Conservation (phyloP, 2,888 invertebrate species). For the Piscicola geometra region DNA sequence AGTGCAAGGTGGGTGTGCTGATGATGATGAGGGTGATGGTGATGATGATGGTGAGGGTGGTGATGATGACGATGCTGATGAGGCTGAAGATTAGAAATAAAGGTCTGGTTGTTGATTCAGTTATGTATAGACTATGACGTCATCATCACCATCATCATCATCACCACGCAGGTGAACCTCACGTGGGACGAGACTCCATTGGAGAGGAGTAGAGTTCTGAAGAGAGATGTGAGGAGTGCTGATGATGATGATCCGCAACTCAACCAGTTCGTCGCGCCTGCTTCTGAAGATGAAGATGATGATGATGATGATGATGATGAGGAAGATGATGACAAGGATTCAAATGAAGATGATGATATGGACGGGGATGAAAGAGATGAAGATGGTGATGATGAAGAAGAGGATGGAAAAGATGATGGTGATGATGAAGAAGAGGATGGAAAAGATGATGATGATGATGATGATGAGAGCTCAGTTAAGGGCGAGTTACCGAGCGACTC, state of each 20-base stretch:
- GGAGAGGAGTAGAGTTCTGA: background rate
- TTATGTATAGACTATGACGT: too few species aligned
- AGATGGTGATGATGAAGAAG: slow-evolving; percentile 25
- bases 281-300: slow-evolving; percentile 26
- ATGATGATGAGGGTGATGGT: too few species aligned
- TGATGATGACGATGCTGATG: too few species aligned
- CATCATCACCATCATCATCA: too few species aligned
- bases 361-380: slow-evolving; percentile 31
- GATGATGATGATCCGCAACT: background rate
- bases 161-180: background rate
- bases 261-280: background rate
- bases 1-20: slow-evolving; percentile 1
- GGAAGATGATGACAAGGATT: slow-evolving; percentile 28
- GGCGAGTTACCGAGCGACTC: background rate
- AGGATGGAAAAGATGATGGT: slow-evolving; percentile 9
- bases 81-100: too few species aligned
- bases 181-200: slow-evolving; percentile 28
- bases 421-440: slow-evolving; percentile 14
- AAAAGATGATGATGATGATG: slow-evolving; percentile 19
- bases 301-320: slow-evolving; percentile 28
- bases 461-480: background rate
- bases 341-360: slow-evolving; percentile 34
- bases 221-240: background rate
- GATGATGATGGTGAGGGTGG: too few species aligned
- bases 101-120: too few species aligned